These are phyloP conservation scores for Nasua narica DNA, from an alignment of 2,797 vertebrate species.

Conservation along the genomic window DNA sequence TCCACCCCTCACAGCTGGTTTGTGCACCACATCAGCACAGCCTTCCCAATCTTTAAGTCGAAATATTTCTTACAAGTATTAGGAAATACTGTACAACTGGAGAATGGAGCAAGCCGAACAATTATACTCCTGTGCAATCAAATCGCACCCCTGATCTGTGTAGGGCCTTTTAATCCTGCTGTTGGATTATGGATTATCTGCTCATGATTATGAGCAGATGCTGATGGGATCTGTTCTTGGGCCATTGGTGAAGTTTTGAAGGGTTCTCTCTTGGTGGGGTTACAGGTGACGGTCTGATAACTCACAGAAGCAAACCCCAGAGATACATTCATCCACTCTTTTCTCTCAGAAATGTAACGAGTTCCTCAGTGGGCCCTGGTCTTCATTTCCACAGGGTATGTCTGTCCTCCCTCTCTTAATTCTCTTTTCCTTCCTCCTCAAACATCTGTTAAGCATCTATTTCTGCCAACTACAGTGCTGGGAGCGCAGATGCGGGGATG, in stretches of 20 bases:
- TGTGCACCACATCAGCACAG: not conserved
- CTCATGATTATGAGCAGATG: not conserved
- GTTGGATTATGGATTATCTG: too few species aligned
- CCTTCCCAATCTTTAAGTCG: not conserved
- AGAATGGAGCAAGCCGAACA: not conserved
- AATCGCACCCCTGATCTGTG: fast-evolving
- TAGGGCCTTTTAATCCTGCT: not conserved
- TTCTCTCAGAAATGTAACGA: not conserved
- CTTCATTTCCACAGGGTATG: not conserved
- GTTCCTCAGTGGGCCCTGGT: fast-evolving
- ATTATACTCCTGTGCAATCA: not conserved
- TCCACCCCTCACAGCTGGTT: not conserved
- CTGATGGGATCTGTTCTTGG: not conserved
- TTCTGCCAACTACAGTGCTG: not conserved
- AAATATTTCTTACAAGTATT: not conserved
- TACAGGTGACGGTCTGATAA: not conserved
- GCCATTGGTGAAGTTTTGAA: not conserved
- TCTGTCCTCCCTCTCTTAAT: not conserved
- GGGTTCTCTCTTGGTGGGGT: too few species aligned
- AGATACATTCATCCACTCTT: not conserved
- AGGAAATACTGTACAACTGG: not conserved
- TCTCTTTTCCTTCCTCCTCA: not conserved
- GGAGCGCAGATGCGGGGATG: not conserved
- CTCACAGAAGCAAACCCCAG: not conserved
- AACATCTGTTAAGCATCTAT: not conserved